Evolutionary conservation across 2,797 vertebrate genomes (phyloP).

Genomic region (Coracias cyanogaster): DNA sequence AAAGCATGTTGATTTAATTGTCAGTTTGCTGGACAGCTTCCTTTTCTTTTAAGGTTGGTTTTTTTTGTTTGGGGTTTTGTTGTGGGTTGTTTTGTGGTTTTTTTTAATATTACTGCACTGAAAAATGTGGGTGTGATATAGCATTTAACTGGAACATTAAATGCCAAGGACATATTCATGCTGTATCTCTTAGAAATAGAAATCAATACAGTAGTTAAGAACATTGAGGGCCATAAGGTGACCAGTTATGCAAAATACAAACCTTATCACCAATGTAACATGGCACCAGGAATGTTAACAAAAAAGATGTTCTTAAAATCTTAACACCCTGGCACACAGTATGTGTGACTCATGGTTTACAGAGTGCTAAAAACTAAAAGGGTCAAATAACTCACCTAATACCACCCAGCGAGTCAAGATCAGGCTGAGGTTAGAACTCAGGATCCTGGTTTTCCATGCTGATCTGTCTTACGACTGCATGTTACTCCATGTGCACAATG

Average conservation of each 20-base stretch:
- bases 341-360: neutral
- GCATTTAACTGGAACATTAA: neutral
- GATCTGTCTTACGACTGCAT: neutral
- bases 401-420: neutral
- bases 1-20: neutral
- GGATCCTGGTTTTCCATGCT: neutral
- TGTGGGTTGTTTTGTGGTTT: neutral
- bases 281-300: neutral
- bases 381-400: neutral
- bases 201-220: neutral
- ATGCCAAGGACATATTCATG: neutral
- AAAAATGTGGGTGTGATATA: conserved; percentile 1
- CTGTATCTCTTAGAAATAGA: neutral
- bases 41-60: neutral
- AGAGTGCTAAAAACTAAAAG: neutral
- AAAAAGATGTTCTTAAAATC: neutral
- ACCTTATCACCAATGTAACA: neutral
- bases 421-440: neutral
- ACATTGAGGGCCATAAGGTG: neutral
- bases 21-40: neutral
- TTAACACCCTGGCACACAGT: neutral
- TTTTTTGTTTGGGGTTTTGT: neutral
- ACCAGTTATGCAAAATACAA: neutral
- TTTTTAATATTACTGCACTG: neutral
- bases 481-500: accelerated